Evolutionary conservation across 2,797 vertebrate genomes (phyloP), one percentile per base, ranked within the genome.

Genomic region (Moxostoma hubbsi): DNA sequence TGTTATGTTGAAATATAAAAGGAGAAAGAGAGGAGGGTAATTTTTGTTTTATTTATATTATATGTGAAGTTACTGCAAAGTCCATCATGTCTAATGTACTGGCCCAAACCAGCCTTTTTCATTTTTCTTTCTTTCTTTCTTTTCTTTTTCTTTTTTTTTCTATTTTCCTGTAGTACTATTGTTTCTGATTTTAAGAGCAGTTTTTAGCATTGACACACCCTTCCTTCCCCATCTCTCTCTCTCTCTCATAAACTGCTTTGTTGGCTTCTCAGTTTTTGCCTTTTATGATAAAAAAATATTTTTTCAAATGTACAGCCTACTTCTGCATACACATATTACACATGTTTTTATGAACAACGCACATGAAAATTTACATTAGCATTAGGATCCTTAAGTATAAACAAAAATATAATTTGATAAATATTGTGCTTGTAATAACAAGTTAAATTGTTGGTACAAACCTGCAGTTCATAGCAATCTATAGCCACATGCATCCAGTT

Each of bases 221-320:
- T 92, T 92, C 90, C 91, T 92, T 91, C 89, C 90, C 72, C 91
- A 91, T 90, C 36, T 12, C 24, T 91, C 88, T 89, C 68, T 77
- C 49, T 43, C 66, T 10, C 49, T 73, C 36, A 36, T 36, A 36
- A 36, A 36, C 36, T 80, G 66, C 49, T 75, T 78, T 76, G 77
- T 66, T 53, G 67, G 51, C 24, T 70, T 69, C 55, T n/a, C 75
- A 74, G 5, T 50, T 77, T 75, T 80, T 81, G 50, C 79, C 73
- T 63, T 83, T 86, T 72, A 77, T 68, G 66, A 61, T 49, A n/a
- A 83, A 76, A 70, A 58, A 63, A 54, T 50, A 51, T 54, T 71
- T 72, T 68, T 72, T 24, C 11, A 45, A 43, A 7, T 43, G 24
- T 45, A 75, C 64, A 46, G n/a, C 47, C n/a, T 64, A 54, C 54